Percentiles rank a stretch among this genome's conserved stretches.
Evolutionary conservation across 2,113 vertebrate genomes (phyloP).

Genomic region (Anguilla rostrata): DNA sequence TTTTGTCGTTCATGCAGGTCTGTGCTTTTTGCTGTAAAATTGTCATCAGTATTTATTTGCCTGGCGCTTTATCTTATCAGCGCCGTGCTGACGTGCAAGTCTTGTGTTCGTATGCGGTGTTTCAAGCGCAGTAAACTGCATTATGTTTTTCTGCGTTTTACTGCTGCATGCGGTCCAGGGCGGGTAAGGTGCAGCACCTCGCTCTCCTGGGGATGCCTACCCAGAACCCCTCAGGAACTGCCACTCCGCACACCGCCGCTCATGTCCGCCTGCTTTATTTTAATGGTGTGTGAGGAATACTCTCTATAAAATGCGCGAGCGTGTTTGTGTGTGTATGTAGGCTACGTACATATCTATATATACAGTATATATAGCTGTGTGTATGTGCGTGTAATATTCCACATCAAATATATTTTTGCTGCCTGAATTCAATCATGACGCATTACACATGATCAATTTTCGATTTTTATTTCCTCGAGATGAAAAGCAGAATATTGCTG

Average conservation of each 20-base stretch:
- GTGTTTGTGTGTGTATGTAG: too few species aligned
- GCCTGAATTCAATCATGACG: background rate
- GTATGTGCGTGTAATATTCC: too few species aligned
- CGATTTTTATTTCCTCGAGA: background rate
- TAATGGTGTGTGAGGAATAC: background rate
- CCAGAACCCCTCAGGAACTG: background rate
- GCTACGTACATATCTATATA: too few species aligned
- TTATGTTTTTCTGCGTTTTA: background rate
- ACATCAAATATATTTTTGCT: background rate
- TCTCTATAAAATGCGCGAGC: background rate
- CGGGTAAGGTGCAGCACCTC: background rate
- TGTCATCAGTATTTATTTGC: background rate
- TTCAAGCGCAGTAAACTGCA: background rate
- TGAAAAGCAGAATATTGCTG: conserved; percentile 1
- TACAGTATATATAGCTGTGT: too few species aligned
- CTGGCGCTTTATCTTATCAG: background rate
- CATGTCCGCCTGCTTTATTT: background rate
- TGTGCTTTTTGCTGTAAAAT: background rate
- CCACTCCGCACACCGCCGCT: background rate
- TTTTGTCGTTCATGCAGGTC: background rate
- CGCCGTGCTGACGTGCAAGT: background rate
- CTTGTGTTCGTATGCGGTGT: background rate
- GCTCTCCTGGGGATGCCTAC: background rate
- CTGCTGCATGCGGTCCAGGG: background rate
- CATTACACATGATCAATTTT: background rate